These are phyloP conservation scores for Branchinecta sandiegonensis DNA, from an alignment of 2,888 invertebrate genomes.

Conservation along the genomic window DNA sequence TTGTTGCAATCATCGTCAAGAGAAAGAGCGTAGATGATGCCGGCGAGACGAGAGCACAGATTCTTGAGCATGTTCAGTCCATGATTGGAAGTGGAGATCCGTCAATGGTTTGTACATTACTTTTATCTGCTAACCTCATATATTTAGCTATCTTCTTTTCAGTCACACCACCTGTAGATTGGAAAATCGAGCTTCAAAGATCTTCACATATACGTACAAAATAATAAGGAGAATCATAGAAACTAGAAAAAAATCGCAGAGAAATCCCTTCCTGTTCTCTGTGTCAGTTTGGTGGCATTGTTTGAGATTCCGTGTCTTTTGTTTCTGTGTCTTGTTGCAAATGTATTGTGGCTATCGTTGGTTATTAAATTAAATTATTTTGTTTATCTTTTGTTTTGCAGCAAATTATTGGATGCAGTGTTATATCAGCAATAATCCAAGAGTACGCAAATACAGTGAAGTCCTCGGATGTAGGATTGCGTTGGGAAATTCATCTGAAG, in stretches of 20 bases:
- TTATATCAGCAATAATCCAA: conserved; percentile 67
- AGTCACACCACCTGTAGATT: too few species aligned
- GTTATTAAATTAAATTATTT: conserved; percentile 16
- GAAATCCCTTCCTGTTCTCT: too few species aligned
- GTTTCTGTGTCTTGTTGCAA: not conserved
- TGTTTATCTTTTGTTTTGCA: conserved; percentile 31
- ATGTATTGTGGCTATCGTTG: not conserved
- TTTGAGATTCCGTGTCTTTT: not conserved
- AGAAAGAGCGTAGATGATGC: conserved; percentile 60
- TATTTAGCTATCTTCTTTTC: too few species aligned
- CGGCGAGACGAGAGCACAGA: conserved; percentile 49
- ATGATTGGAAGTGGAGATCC: conserved; percentile 54
- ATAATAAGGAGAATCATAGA: too few species aligned
- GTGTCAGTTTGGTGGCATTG: not conserved
- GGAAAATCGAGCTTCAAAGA: too few species aligned
- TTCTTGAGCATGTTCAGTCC: conserved; percentile 57
- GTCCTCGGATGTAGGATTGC: conserved; percentile 69
- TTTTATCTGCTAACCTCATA: too few species aligned
- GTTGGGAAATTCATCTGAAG: conserved; percentile 72
- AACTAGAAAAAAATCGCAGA: too few species aligned
- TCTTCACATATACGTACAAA: too few species aligned
- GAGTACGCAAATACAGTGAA: conserved; percentile 73
- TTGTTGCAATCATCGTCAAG: conserved; percentile 76
- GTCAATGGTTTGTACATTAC: conserved; percentile 40
- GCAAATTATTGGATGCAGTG: conserved; percentile 69